phyloP scores from a whole-genome alignment of 2,888 invertebrate species.

The Villa cingulata region DNA sequence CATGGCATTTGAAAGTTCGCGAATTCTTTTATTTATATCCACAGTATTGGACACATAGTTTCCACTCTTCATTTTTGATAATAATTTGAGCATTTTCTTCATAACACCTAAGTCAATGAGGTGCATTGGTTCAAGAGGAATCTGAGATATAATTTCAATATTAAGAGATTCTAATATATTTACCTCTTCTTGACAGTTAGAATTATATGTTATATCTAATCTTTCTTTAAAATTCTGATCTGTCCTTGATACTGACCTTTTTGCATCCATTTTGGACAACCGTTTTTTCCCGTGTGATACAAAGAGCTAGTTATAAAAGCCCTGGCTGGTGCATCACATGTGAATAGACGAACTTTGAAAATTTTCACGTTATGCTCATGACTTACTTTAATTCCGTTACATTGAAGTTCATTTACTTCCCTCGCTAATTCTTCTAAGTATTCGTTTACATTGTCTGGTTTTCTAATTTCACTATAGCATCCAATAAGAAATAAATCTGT shows the following conservation, averaged over 20 bases:
- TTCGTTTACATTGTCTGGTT: not conserved
- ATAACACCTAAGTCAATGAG: no score
- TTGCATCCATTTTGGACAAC: slow-evolving; percentile 5
- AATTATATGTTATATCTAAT: not conserved
- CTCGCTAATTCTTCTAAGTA: slow-evolving; percentile 1
- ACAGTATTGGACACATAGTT: not conserved
- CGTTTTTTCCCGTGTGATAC: slow-evolving; percentile 1
- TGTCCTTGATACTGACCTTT: not conserved
- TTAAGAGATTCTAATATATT: slow-evolving; percentile 4
- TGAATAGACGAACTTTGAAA: not conserved
- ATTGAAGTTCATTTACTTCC: not conserved
- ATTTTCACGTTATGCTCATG: not conserved
- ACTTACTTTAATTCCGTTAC: not conserved
- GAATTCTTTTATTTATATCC: not conserved
- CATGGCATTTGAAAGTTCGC: not conserved
- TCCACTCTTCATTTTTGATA: not conserved
- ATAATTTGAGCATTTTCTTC: slow-evolving; percentile 5
- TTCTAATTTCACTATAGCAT: not conserved
- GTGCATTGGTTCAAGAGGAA: slow-evolving; percentile 11
- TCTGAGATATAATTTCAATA: slow-evolving; percentile 5
- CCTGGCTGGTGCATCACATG: slow-evolving; percentile 4
- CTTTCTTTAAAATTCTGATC: not conserved
- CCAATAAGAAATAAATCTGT: no score
- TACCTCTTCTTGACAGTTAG: not conserved
- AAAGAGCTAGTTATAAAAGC: slow-evolving; percentile 2